Percentiles rank a stretch among this genome's conserved stretches.
phyloP scores from a whole-genome alignment of 2,797 vertebrate species.

The Halcyon chelicuti region DNA sequence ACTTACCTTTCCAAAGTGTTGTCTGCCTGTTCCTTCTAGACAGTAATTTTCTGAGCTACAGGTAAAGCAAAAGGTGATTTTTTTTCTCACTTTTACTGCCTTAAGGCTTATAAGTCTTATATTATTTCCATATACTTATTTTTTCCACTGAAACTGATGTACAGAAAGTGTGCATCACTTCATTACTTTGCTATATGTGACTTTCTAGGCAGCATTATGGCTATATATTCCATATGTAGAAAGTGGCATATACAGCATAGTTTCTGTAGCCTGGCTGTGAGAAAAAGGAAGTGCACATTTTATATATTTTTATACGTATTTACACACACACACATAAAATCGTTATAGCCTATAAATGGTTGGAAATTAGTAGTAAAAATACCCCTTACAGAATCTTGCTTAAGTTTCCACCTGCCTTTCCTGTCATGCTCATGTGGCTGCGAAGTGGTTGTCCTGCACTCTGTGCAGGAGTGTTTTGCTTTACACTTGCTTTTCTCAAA shows the following conservation, averaged over 20 bases:
- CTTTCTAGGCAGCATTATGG: background rate
- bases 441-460: background rate
- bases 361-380: background rate
- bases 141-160: background rate
- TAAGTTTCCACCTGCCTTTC: background rate
- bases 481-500: background rate
- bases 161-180: background rate
- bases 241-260: background rate
- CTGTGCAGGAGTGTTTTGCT: background rate
- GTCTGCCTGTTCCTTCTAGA: background rate
- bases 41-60: background rate
- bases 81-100: background rate
- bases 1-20: background rate
- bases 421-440: background rate
- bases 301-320: background rate
- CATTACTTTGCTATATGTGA: background rate
- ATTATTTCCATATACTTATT: background rate
- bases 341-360: background rate
- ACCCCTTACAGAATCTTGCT: background rate
- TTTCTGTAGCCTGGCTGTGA: background rate
- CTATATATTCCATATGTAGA: background rate
- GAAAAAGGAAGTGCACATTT: background rate
- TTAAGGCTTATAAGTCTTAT: background rate
- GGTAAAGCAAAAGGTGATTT: background rate
- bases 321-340: background rate